These are phyloP conservation scores for Dione vanillae DNA, from an alignment of 2,888 invertebrate genomes.

Conservation along the genomic window DNA sequence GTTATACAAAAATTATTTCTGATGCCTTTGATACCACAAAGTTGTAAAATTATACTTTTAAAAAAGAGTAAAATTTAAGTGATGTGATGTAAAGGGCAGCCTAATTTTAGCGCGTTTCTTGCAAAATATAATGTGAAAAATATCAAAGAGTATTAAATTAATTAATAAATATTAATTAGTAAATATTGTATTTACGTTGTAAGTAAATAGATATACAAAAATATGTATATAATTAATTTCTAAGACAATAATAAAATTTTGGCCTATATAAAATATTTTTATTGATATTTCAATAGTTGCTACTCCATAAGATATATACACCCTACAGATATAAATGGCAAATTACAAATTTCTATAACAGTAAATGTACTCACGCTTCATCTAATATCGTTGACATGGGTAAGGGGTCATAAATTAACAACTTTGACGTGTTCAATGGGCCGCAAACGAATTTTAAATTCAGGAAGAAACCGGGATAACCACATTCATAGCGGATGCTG, in stretches of 20 bases:
- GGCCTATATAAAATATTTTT: not conserved
- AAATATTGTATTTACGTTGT: too few relatives aligned
- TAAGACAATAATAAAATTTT: not conserved
- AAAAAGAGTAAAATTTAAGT: not conserved
- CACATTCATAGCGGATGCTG: constrained; percentile 30
- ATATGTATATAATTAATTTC: too few relatives aligned
- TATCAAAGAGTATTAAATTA: too few relatives aligned
- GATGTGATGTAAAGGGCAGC: not conserved
- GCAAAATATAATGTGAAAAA: not conserved
- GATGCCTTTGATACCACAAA: not conserved
- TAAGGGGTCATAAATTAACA: constrained; percentile 69
- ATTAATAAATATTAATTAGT: too few relatives aligned
- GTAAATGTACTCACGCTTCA: constrained; percentile 73
- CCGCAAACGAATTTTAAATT: constrained; percentile 72
- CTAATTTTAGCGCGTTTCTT: not conserved
- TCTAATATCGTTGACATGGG: constrained; percentile 77
- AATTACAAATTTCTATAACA: constrained; percentile 39
- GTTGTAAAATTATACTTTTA: constrained; percentile 8
- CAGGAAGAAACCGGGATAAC: constrained; percentile 36
- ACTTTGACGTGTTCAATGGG: constrained; percentile 77
- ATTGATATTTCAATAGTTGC: not conserved
- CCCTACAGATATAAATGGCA: constrained; percentile 25
- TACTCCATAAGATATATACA: constrained; percentile 8
- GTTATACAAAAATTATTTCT: not conserved
- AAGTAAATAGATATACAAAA: too few relatives aligned